Percentiles rank a stretch among this genome's conserved stretches.
These are phyloP conservation scores for Porites rus DNA, from an alignment of 92 coral and sea anemone genomes.

Conservation along the genomic window DNA sequence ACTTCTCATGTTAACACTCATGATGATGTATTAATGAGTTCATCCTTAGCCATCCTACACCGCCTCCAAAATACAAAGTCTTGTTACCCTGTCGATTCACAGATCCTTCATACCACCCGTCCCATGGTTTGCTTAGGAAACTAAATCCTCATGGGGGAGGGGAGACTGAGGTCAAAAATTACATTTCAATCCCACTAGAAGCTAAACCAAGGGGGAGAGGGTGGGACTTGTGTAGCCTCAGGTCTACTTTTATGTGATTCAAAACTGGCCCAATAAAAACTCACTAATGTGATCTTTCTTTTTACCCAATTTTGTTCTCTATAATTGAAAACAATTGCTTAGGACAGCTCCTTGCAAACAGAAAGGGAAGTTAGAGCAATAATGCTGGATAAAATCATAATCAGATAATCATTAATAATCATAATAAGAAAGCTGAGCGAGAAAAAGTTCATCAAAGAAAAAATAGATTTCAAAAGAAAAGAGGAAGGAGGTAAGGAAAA, in stretches of 20 bases:
- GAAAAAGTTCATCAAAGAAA: conserved; percentile 1
- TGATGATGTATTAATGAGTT: not conserved
- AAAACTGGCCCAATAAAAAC: conserved; percentile 55
- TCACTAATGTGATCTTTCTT: conserved; percentile 1
- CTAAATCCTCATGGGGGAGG: too few relatives aligned
- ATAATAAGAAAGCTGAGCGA: too few relatives aligned
- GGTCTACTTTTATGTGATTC: conserved; percentile 3
- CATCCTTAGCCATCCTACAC: not conserved
- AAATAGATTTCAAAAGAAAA: not conserved
- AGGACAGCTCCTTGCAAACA: conserved; percentile 53
- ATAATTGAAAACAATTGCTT: not conserved
- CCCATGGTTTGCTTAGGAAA: too few relatives aligned
- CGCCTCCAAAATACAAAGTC: too few relatives aligned
- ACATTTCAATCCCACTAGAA: too few relatives aligned
- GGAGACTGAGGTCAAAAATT: too few relatives aligned
- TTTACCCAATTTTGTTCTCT: not conserved
- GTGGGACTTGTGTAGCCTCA: not conserved
- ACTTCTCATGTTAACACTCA: not conserved
- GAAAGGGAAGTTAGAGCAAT: not conserved
- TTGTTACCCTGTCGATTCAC: too few relatives aligned
- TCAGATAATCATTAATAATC: not conserved
- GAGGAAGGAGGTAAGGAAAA: not conserved
- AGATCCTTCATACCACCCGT: too few relatives aligned
- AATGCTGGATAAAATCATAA: not conserved
- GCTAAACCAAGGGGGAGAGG: not conserved